phyloP scores from a whole-genome alignment of 2,113 vertebrate genomes.

The Pachypanchax playfairii region DNA sequence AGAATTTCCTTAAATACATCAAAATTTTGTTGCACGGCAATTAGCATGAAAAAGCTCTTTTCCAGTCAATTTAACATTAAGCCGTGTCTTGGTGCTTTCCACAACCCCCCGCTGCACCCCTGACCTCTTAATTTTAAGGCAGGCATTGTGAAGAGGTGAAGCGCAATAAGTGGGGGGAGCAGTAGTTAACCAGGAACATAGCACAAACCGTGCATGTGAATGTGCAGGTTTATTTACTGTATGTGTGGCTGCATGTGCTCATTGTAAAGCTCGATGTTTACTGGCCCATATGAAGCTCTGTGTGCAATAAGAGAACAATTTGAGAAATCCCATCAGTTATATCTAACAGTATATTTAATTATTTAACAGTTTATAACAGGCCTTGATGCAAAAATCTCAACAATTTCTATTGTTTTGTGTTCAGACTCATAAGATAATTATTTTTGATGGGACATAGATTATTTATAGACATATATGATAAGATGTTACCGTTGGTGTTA shows the following conservation, averaged over 20 bases:
- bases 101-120: slow-evolving; percentile 43
- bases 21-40: slow-evolving; percentile 70
- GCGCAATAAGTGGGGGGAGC: slow-evolving; percentile 62
- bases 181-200: slow-evolving; percentile 53
- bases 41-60: slow-evolving; percentile 73
- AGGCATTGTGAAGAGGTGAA: slow-evolving; percentile 67
- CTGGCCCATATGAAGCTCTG: too few relatives aligned
- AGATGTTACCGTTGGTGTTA: too few relatives aligned
- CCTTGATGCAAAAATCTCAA: too few relatives aligned
- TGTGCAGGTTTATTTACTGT: background rate
- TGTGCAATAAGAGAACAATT: too few relatives aligned
- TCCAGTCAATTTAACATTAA: slow-evolving; percentile 75
- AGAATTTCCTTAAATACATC: slow-evolving; percentile 69
- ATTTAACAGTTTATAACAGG: too few relatives aligned
- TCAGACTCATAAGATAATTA: too few relatives aligned
- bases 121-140: slow-evolving; percentile 57
- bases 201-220: slow-evolving; percentile 42
- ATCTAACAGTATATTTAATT: too few relatives aligned
- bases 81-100: slow-evolving; percentile 56
- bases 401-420: too few relatives aligned
- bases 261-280: too few relatives aligned
- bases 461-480: too few relatives aligned
- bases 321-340: too few relatives aligned
- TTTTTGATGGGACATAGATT: too few relatives aligned
- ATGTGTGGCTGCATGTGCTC: background rate